A percentile compares a stretch with the other conserved stretches of the same genome.
Evolutionary conservation across 2,888 invertebrate genomes (phyloP).

Genomic region (Cremastinae sp.): DNA sequence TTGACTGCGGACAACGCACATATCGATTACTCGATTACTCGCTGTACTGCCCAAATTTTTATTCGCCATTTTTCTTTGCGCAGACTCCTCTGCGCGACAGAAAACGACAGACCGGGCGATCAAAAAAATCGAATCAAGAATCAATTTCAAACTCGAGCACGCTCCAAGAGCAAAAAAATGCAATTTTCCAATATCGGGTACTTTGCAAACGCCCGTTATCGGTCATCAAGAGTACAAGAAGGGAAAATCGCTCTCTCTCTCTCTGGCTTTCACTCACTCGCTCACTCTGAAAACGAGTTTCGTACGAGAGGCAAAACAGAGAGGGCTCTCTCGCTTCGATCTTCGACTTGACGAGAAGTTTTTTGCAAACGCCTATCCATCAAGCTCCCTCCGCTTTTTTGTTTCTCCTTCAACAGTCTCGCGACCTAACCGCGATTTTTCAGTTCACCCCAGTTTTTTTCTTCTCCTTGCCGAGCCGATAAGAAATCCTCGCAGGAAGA

Average conservation of each 20-base stretch:
- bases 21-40: background rate
- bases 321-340: conserved; percentile 42
- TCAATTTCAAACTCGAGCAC: no score
- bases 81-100: no score
- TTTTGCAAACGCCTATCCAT: conserved; percentile 49
- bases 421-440: conserved; percentile 35
- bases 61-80: no score
- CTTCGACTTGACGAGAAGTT: conserved; percentile 55
- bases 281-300: conserved; percentile 36
- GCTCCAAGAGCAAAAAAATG: no score
- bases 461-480: conserved; percentile 1
- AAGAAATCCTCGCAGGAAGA: conserved; percentile 12
- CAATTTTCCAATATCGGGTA: no score
- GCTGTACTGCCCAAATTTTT: no score
- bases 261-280: background rate
- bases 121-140: no score
- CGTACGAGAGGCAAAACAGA: conserved; percentile 26
- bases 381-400: conserved; percentile 33
- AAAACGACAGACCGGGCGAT: no score
- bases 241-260: no score
- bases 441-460: background rate
- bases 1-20: no score
- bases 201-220: no score
- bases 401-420: conserved; percentile 1
- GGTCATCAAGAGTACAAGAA: no score